These are phyloP conservation scores for Heliconius charithonia DNA, from an alignment of 2,888 invertebrate species.

Conservation along the genomic window DNA sequence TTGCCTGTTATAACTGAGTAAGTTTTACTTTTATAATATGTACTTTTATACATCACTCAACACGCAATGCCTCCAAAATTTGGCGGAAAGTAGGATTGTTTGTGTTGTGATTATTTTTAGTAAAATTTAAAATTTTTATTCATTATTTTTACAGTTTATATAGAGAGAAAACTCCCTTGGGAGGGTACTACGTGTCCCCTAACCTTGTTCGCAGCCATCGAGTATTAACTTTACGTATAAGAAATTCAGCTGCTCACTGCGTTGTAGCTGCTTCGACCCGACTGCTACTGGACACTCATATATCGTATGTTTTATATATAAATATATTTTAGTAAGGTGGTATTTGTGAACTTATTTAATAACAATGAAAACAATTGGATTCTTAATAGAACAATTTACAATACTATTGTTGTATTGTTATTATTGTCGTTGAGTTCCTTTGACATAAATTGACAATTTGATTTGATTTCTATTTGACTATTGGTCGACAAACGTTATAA, in stretches of 20 bases:
- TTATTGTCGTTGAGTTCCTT: no score
- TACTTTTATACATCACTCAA: not conserved
- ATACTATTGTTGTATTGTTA: no score
- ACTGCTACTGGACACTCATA: slow-evolving; percentile 63
- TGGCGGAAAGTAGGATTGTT: no score
- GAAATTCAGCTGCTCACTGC: slow-evolving; percentile 52
- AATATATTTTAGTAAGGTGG: not conserved
- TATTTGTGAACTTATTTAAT: no score
- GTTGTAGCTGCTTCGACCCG: slow-evolving; percentile 57
- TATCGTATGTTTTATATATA: slow-evolving; percentile 59
- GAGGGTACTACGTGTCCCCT: slow-evolving; percentile 73
- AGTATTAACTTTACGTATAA: slow-evolving; percentile 55
- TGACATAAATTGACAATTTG: no score
- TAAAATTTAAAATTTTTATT: not conserved
- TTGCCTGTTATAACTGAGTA: slow-evolving; percentile 60
- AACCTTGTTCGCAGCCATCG: slow-evolving; percentile 69
- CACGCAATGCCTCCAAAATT: no score
- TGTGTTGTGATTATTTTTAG: no score
- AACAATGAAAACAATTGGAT: no score
- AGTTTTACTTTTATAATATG: slow-evolving; percentile 18
- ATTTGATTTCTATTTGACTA: no score
- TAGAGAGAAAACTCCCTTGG: slow-evolving; percentile 50
- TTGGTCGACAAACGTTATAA: no score
- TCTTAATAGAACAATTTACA: no score
- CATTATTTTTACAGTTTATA: not conserved